A percentile compares a stretch with the other conserved stretches of the same genome.
Conservation (phyloP, 2,888 invertebrate species). For the Caenorhabditis panamensis region DNA sequence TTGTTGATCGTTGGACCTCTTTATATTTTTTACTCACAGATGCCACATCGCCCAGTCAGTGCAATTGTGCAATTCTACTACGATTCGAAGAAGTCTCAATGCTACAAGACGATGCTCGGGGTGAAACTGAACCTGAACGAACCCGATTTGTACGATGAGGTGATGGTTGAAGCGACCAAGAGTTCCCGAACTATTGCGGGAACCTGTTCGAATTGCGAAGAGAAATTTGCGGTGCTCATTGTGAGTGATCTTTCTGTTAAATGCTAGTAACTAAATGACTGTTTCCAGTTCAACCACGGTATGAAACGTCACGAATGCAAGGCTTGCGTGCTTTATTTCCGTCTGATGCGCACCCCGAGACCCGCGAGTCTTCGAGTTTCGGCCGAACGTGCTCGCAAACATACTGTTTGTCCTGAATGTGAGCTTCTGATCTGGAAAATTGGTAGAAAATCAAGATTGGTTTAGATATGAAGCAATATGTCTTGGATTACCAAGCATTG, state of each 20-base stretch:
- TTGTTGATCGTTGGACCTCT: neutral
- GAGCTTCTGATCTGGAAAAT: too few relatives aligned
- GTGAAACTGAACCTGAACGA: slow-evolving; percentile 20
- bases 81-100: slow-evolving; percentile 61
- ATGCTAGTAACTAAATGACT: neutral
- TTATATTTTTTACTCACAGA: slow-evolving; percentile 43
- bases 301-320: slow-evolving; percentile 46
- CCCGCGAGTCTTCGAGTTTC: neutral
- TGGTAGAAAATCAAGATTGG: neutral
- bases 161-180: slow-evolving; percentile 2
- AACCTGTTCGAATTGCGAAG: slow-evolving; percentile 54
- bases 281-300: slow-evolving; percentile 15
- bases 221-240: slow-evolving; percentile 5
- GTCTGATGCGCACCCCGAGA: slow-evolving; percentile 36
- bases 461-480: slow-evolving; percentile 39
- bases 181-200: slow-evolving; percentile 18
- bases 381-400: neutral
- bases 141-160: slow-evolving; percentile 13
- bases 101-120: slow-evolving; percentile 42
- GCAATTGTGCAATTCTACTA: slow-evolving; percentile 69
- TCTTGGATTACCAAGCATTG: slow-evolving; percentile 8
- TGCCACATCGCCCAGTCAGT: slow-evolving; percentile 65
- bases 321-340: slow-evolving; percentile 44
- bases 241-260: slow-evolving; percentile 12
- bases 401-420: slow-evolving; percentile 29